Evolutionary conservation across 2,797 vertebrate species (phyloP).

Genomic region (Rhodeus uyekii): DNA sequence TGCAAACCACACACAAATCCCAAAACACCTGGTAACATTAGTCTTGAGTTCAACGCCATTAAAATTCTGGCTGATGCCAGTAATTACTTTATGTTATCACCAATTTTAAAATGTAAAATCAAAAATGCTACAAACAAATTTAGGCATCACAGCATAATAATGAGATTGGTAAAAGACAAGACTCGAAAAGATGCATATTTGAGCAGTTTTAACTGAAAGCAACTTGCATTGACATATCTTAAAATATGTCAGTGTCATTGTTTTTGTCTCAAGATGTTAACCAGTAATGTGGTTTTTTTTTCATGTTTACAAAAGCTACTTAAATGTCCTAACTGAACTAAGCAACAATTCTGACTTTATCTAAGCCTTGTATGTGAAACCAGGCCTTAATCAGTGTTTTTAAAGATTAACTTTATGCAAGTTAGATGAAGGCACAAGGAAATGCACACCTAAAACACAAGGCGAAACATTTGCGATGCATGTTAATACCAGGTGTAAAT

Average conservation of each 20-base stretch:
- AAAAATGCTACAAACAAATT: neutral
- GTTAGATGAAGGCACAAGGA: neutral
- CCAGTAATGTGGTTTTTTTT: too few species aligned
- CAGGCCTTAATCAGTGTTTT: neutral
- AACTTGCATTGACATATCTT: too few species aligned
- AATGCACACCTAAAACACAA: neutral
- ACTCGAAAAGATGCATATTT: too few species aligned
- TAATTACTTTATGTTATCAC: neutral
- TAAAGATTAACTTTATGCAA: neutral
- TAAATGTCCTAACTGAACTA: too few species aligned
- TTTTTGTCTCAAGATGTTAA: too few species aligned
- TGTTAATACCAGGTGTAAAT: constrained; percentile 24
- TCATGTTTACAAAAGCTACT: too few species aligned
- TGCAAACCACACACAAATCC: neutral
- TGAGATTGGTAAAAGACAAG: too few species aligned
- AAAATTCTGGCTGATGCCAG: neutral
- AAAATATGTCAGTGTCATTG: too few species aligned
- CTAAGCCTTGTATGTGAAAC: too few species aligned
- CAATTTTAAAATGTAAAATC: neutral
- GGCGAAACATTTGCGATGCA: neutral
- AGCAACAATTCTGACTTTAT: too few species aligned
- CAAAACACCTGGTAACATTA: neutral
- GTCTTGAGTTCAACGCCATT: neutral
- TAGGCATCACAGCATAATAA: neutral
- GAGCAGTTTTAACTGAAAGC: too few species aligned